Percentiles rank a stretch among this genome's conserved stretches.
phyloP scores from a whole-genome alignment of 2,113 vertebrate species.

The Synchiropus splendidus region DNA sequence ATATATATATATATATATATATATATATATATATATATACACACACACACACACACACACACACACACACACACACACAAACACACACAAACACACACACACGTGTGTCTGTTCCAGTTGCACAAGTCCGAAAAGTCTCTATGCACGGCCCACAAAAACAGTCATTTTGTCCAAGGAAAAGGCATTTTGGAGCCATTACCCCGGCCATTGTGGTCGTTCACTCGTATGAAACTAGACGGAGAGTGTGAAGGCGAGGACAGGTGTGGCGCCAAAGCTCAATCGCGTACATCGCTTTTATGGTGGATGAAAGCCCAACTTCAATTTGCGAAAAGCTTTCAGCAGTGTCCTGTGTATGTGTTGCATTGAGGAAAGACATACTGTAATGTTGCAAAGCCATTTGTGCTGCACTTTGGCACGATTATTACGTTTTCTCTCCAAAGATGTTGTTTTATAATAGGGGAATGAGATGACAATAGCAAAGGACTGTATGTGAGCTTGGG shows the following conservation, averaged over 20 bases:
- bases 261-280: conserved; percentile 55
- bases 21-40: conserved; percentile 20
- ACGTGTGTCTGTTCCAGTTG: conserved; percentile 42
- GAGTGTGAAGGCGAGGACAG: conserved; percentile 47
- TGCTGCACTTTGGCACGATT: conserved; percentile 63
- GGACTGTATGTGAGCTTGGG: conserved; percentile 52
- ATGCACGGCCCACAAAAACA: conserved; percentile 40
- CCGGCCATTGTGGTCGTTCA: conserved; percentile 47
- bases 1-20: no score
- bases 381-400: conserved; percentile 63
- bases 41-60: conserved; percentile 16
- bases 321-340: conserved; percentile 58
- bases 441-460: conserved; percentile 60
- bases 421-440: conserved; percentile 47
- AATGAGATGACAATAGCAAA: conserved; percentile 55
- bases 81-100: no score
- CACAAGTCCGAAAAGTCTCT: conserved; percentile 39
- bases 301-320: conserved; percentile 67
- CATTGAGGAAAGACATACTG: conserved; percentile 59
- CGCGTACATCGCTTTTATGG: conserved; percentile 60
- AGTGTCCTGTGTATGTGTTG: conserved; percentile 37
- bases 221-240: conserved; percentile 51
- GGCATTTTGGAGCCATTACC: conserved; percentile 57
- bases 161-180: conserved; percentile 50
- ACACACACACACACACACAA: no score